Evolutionary conservation across 2,797 vertebrate genomes (phyloP), one percentile per base, ranked within the genome.

Genomic region (Mus caroli): DNA sequence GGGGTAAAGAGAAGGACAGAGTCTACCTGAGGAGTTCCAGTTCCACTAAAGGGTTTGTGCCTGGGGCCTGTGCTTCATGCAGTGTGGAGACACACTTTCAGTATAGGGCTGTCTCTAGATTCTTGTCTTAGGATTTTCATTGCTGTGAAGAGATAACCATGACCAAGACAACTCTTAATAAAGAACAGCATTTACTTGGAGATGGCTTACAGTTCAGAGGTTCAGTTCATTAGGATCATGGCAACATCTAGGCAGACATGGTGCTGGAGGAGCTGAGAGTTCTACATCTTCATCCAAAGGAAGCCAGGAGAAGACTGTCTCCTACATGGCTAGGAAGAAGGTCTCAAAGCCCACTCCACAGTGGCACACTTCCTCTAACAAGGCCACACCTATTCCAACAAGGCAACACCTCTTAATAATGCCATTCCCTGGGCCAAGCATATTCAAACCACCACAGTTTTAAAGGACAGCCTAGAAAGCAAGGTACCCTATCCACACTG

Each of bases 21-120:
- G 34, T 17, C n/a, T 34, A 8, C 58, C n/a, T 75, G 46, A 1
- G 52, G 52, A 58, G 26, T 31, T 54, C 0, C 0, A 5, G 11
- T 50, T 54, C 43, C 56, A n/a, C 37, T 5, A 3, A 0, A 14
- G 24, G 50, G 28, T 43, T 56, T 31, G 14, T 17, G 4, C 2
- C 0, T 0, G 4, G 34, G 19, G 1, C 28, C 26, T 34, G 34
- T 28, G 46, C 15, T 60, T 52, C 15, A 28, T 0, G 19, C 28
- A 19, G 4, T 11, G 0, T 34, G 31, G 67, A 91, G 17, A 3
- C 8, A 8, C 20, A 40, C 64, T 56, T 24, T 88, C 46, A 46
- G 56, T 17, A 43, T 40, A 19, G 22, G 24, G 10, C 10, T n/a
- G 4, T 54, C 15, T 78, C 19, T 54, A 78, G 12, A 6, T 60